Evolutionary conservation across 2,113 vertebrate genomes (phyloP).

Genomic region (Epinephelus lanceolatus): DNA sequence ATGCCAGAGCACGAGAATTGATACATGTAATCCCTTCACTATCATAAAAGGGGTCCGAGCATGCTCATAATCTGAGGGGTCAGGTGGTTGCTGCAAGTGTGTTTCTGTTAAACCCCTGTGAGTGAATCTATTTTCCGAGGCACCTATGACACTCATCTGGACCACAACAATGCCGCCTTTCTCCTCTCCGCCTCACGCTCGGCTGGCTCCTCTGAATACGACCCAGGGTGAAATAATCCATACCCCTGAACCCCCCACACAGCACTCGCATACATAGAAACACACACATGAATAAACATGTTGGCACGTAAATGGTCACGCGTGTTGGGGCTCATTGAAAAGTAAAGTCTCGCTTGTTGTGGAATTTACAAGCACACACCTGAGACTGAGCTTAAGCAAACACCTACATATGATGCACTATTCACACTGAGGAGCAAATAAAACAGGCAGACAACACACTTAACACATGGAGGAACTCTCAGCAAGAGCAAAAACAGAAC

Average conservation of each 20-base stretch:
- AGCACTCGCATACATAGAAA: constrained; percentile 38
- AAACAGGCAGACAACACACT: not conserved
- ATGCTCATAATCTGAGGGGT: constrained; percentile 49
- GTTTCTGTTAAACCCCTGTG: constrained; percentile 68
- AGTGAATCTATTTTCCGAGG: constrained; percentile 67
- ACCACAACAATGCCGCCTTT: constrained; percentile 78
- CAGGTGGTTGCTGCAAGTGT: constrained; percentile 52
- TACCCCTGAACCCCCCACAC: constrained; percentile 55
- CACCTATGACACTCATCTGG: constrained; percentile 64
- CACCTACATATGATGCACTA: no score
- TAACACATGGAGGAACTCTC: not conserved
- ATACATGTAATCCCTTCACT: constrained; percentile 57
- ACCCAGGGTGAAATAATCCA: constrained; percentile 72
- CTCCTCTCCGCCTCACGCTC: constrained; percentile 74
- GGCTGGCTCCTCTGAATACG: constrained; percentile 76
- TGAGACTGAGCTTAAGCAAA: not conserved
- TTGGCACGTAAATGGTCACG: constrained; percentile 47
- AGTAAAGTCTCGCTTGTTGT: not conserved
- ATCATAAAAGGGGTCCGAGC: constrained; percentile 41
- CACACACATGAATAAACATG: constrained; percentile 54
- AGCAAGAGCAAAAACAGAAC: not conserved
- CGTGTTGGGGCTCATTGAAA: constrained; percentile 29
- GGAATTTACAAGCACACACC: not conserved
- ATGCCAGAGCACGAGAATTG: constrained; percentile 40
- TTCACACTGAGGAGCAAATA: not conserved